phyloP scores from a whole-genome alignment of 2,888 invertebrate species.

The Rhorus exstirpatorius region DNA sequence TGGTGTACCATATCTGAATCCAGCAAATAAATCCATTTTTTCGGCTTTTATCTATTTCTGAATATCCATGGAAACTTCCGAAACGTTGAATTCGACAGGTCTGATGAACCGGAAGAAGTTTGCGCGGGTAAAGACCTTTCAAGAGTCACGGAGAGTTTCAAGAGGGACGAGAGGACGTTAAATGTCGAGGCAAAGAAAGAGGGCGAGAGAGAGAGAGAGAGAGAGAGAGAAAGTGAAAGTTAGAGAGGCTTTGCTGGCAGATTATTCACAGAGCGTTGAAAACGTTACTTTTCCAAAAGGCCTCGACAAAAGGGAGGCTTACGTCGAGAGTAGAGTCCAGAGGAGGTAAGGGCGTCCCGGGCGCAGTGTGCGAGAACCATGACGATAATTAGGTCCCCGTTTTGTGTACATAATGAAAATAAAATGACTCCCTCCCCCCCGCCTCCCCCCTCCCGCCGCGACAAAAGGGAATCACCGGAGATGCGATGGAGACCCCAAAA shows the following conservation, averaged over 20 bases:
- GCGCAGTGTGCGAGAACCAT: slow-evolving; percentile 34
- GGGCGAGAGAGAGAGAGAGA: too few species aligned
- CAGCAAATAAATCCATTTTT: too few species aligned
- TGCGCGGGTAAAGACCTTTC: slow-evolving; percentile 7
- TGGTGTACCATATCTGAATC: too few species aligned
- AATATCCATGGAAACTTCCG: background rate
- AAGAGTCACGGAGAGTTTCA: background rate
- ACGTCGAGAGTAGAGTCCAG: slow-evolving; percentile 22
- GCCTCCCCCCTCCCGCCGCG: too few species aligned
- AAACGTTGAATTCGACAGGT: background rate
- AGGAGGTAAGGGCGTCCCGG: background rate
- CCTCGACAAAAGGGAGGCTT: slow-evolving; percentile 25
- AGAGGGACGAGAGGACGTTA: slow-evolving; percentile 5
- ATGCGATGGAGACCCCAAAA: slow-evolving; percentile 18
- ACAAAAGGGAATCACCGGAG: slow-evolving; percentile 24
- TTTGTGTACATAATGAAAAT: slow-evolving; percentile 53
- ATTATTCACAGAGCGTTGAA: slow-evolving; percentile 45
- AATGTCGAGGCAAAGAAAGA: slow-evolving; percentile 18
- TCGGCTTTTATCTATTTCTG: too few species aligned
- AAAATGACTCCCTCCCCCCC: too few species aligned
- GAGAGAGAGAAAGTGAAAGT: too few species aligned
- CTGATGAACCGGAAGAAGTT: slow-evolving; percentile 2
- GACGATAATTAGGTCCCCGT: slow-evolving; percentile 55
- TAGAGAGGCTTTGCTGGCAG: too few species aligned
- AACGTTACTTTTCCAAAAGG: slow-evolving; percentile 28